These are phyloP conservation scores for Apamea sordens DNA, from an alignment of 2,888 invertebrate genomes.

Conservation along the genomic window DNA sequence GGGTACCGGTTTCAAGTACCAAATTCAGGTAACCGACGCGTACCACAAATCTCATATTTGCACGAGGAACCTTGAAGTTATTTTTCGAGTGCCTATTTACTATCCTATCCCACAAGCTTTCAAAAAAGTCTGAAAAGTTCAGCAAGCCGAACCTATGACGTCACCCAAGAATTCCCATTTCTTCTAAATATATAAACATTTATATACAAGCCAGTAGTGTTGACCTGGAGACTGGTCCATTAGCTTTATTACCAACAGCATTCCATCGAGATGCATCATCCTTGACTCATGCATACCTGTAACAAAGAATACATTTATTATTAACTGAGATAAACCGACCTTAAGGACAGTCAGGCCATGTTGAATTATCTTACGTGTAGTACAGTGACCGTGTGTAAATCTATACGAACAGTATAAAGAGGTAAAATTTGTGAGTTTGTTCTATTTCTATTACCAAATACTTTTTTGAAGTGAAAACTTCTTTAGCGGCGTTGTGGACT, in stretches of 20 bases:
- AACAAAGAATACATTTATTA: conserved; percentile 82
- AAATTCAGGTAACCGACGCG: too few species aligned
- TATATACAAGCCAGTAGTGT: conserved; percentile 53
- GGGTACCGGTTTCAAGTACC: too few species aligned
- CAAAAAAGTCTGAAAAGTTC: neutral
- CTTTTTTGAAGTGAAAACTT: too few species aligned
- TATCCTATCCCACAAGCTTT: neutral
- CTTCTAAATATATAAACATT: conserved; percentile 49
- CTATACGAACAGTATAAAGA: neutral
- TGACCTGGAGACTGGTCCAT: conserved; percentile 71
- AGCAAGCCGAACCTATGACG: conserved; percentile 37
- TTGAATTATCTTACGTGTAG: neutral
- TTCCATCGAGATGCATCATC: conserved; percentile 81
- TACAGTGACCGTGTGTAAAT: neutral
- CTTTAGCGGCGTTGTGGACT: too few species aligned
- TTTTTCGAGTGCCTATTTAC: too few species aligned
- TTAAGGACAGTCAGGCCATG: conserved; percentile 11
- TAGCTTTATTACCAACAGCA: conserved; percentile 72
- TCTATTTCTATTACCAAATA: too few species aligned
- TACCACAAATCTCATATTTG: too few species aligned
- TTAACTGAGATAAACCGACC: conserved; percentile 54
- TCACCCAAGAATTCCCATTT: conserved; percentile 51
- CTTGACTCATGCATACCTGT: conserved; percentile 85
- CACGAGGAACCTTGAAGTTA: too few species aligned
- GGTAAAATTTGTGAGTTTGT: neutral